Evolutionary conservation across 2,113 vertebrate genomes (phyloP).

Genomic region (Camarhynchus parvulus): DNA sequence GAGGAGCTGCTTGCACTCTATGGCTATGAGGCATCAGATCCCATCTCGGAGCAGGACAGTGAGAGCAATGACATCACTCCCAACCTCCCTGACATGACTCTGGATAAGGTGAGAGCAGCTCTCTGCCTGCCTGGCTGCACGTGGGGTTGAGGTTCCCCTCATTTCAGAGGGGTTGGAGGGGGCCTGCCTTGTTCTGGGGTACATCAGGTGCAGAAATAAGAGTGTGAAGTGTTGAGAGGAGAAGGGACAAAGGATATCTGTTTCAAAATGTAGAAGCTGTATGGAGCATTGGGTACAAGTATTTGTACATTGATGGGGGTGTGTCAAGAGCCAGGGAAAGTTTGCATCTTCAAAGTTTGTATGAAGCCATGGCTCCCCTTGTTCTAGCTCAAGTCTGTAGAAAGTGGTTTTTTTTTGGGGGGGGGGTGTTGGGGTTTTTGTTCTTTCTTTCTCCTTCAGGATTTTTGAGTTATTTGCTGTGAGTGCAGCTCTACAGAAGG

Average conservation of each 20-base stretch:
- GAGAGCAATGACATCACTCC: conserved; percentile 79
- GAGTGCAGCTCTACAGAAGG: neutral
- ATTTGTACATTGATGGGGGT: neutral
- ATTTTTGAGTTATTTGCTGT: neutral
- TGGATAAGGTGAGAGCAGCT: conserved; percentile 84
- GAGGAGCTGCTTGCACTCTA: conserved; percentile 92
- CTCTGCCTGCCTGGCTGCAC: neutral
- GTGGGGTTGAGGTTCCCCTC: neutral
- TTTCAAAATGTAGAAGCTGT: neutral
- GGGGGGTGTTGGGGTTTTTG: neutral
- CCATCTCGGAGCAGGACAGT: conserved; percentile 82
- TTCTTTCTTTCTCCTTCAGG: neutral
- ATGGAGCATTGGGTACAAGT: neutral
- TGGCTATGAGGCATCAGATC: conserved; percentile 87
- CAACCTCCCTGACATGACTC: conserved; percentile 85
- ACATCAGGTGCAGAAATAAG: rapidly evolving
- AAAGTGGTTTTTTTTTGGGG: neutral
- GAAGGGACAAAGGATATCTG: neutral
- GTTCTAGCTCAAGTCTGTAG: neutral
- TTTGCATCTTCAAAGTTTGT: neutral
- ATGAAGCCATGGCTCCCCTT: neutral
- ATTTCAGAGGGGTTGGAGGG: neutral
- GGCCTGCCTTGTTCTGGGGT: neutral
- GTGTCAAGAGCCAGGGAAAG: neutral
- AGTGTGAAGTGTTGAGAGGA: neutral